Evolutionary conservation across 2,888 invertebrate species (phyloP).

Genomic region (Drosophila recens): DNA sequence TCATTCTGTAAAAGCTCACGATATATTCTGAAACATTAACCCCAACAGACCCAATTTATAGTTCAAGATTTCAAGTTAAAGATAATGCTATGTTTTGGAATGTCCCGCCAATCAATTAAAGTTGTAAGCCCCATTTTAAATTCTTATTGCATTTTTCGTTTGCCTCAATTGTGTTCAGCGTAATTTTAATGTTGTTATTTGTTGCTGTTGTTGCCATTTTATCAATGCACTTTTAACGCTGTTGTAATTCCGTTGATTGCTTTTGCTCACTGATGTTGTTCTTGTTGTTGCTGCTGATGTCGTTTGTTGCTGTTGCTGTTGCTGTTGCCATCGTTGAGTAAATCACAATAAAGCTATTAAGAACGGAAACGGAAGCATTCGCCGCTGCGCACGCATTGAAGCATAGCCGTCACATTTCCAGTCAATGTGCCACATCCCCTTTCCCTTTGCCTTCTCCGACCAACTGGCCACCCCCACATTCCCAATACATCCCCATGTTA

Average conservation of each 20-base stretch:
- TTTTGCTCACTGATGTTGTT: conserved; percentile 52
- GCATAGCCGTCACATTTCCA: conserved; percentile 71
- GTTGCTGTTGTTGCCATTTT: conserved; percentile 51
- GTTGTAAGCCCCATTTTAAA: conserved; percentile 39
- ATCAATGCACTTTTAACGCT: conserved; percentile 77
- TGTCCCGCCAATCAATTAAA: conserved; percentile 5
- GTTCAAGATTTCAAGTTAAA: background rate
- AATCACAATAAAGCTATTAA: conserved; percentile 82
- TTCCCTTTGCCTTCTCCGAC: background rate
- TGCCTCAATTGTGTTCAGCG: conserved; percentile 61
- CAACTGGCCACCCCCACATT: background rate
- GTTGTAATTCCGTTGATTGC: conserved; percentile 78
- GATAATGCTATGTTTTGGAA: background rate
- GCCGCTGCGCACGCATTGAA: conserved; percentile 82
- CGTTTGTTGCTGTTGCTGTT: conserved; percentile 31
- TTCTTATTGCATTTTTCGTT: conserved; percentile 45
- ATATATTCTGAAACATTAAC: background rate
- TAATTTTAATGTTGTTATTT: conserved; percentile 64
- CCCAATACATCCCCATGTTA: background rate
- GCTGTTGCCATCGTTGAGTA: conserved; percentile 64
- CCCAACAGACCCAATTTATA: background rate
- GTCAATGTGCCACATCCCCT: conserved; percentile 51
- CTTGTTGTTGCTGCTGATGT: conserved; percentile 15
- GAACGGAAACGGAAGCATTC: conserved; percentile 84
- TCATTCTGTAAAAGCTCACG: background rate